Conservation (phyloP, 1,140 invertebrate species). For the Orius laevigatus region DNA sequence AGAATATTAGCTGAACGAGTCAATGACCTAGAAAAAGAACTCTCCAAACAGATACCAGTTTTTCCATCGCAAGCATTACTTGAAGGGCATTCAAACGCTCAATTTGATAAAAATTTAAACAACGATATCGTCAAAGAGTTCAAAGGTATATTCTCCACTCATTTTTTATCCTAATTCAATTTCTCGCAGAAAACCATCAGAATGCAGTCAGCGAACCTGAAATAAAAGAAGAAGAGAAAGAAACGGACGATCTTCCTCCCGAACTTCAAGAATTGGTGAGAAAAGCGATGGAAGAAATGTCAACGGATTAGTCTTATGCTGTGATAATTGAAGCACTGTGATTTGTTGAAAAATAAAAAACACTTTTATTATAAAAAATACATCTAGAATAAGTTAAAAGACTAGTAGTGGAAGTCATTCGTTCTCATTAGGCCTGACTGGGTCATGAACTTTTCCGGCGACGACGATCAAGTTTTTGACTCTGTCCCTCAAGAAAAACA, state of each 20-base stretch:
- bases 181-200: neutral
- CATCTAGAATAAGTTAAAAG: too few relatives aligned
- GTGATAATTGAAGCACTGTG: too few relatives aligned
- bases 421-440: too few relatives aligned
- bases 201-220: neutral
- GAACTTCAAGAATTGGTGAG: slow-evolving; percentile 11
- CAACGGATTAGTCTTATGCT: too few relatives aligned
- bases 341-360: too few relatives aligned
- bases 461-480: slow-evolving; percentile 41
- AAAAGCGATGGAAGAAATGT: slow-evolving; percentile 13
- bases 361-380: too few relatives aligned
- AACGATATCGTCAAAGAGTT: slow-evolving; percentile 2
- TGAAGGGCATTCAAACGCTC: slow-evolving; percentile 34
- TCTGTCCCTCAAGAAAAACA: slow-evolving; percentile 47
- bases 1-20: slow-evolving; percentile 41
- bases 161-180: neutral
- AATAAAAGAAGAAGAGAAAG: neutral
- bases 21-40: slow-evolving; percentile 34
- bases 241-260: too few relatives aligned
- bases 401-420: too few relatives aligned
- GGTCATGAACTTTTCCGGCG: slow-evolving; percentile 43
- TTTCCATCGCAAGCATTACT: slow-evolving; percentile 38
- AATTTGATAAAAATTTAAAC: slow-evolving; percentile 27
- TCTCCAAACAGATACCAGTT: slow-evolving; percentile 24
- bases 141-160: neutral